Evolutionary conservation across 2,888 invertebrate genomes (phyloP), one percentile per base, ranked within the genome.

Genomic region (Loripinus fragilis): DNA sequence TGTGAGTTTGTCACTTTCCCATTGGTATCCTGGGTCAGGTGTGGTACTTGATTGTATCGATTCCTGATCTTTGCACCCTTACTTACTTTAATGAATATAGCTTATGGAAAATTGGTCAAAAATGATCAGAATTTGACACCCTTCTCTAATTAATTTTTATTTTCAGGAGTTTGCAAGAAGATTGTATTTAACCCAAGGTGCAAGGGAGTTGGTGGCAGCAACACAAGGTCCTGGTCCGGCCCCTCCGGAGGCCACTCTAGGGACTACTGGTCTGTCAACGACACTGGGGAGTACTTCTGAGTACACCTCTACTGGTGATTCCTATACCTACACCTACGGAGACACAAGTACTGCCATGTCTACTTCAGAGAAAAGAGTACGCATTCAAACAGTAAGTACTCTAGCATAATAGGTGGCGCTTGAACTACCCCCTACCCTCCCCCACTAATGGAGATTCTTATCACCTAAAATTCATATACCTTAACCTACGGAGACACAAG

Each of bases 401-500:
- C n/a, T 3, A 8, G 5, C 38, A 8, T 8, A 38, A 38, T 38
- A 38, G 38, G 12, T n/a, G n/a, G n/a, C n/a, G n/a, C n/a, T n/a
- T n/a, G n/a, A n/a, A n/a, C n/a, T n/a, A n/a, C n/a, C n/a, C n/a
- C n/a, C n/a, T n/a, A n/a, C n/a, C n/a, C n/a, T n/a, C n/a, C n/a
- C n/a, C n/a, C n/a, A n/a, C n/a, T n/a, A n/a, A n/a, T n/a, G n/a
- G n/a, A n/a, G n/a, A n/a, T n/a, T n/a, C n/a, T n/a, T n/a, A n/a
- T n/a, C n/a, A n/a, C n/a, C n/a, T n/a, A n/a, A n/a, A n/a, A 74
- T 28, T 83, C 80, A 10, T 81, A 80, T 35, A 83, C 83, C 10
- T 83, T 80, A 66, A 81, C 83, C n/a, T 81, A 80, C 60, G 83
- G 81, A 5, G 83, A 80, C 20, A 80, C 83, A 8, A 81, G 80